Evolutionary conservation across 2,888 invertebrate genomes (phyloP), one percentile per base, ranked within the genome.

Genomic region (Choristoneura rosaceana): DNA sequence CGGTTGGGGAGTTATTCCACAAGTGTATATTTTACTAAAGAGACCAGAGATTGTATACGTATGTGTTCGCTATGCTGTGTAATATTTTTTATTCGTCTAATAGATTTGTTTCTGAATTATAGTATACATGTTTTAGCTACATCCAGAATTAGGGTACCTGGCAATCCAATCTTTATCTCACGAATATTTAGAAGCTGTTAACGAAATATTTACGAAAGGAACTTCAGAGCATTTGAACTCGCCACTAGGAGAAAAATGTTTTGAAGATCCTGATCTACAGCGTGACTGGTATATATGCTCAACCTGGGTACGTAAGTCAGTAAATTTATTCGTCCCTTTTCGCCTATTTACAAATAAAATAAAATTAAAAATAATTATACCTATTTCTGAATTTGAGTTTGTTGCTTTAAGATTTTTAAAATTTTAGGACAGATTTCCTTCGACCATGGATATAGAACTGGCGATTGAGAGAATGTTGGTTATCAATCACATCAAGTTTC

Each of bases 1-100:
- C 76, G 96, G 96, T 45, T 94, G 94, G 86, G 95, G 95, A 12
- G 94, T 95, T 3, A 91, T 95, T 73, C 95, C 95, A 3, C 96
- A 96, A 90, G 83, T 95, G 43, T 95, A 94, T 80, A 81, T 95
- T 38, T 86, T 87, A 59, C 80, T 95, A 33, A 92, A 91, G 10
- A 91, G 95, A 74, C 89, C 91, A 12, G 81, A 85, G 60, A 80
- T 88, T 41, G 77, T 79, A 38, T 75, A 87, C 9, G 88, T 91
- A 79, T 83, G 85, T 82, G 45, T 68, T 9, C 55, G 41, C 3
- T 52, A 17, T 17, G 52, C 17, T 17, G 41, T 41, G 3, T 8
- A 67, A 25, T 50, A 8, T 52, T 60, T 41, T 67, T 74, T 79
- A 4, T 79, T 43, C 5, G 4, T 47, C 47, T n/a, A 43, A 4